These are phyloP conservation scores for Noturus placidus DNA, from an alignment of 2,113 vertebrate species.

Conservation along the genomic window DNA sequence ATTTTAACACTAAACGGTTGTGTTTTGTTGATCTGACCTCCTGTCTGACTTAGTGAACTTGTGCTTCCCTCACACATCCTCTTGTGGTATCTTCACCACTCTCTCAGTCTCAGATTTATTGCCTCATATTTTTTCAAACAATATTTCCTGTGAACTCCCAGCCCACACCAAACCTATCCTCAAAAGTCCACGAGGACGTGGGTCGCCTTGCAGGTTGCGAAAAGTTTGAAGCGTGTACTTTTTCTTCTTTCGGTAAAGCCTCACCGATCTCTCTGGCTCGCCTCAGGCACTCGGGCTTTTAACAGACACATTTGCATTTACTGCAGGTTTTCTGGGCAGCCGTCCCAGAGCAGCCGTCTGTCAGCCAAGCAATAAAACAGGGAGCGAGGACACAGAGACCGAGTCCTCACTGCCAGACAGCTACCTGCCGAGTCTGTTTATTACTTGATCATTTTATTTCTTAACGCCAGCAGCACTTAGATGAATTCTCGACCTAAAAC, in stretches of 20 bases:
- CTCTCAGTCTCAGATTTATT: constrained; percentile 4
- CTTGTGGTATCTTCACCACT: background rate
- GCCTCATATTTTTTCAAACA: constrained; percentile 13
- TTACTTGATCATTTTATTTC: constrained; percentile 46
- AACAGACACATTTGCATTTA: constrained; percentile 48
- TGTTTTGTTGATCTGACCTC: background rate
- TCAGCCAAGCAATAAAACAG: constrained; percentile 50
- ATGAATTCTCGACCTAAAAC: constrained; percentile 12
- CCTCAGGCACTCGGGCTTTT: constrained; percentile 25
- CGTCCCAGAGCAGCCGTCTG: constrained; percentile 42
- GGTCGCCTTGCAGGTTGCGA: background rate
- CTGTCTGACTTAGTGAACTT: background rate
- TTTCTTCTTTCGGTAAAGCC: background rate
- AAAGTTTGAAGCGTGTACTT: background rate
- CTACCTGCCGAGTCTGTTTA: constrained; percentile 6
- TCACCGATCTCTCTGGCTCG: constrained; percentile 10
- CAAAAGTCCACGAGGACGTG: background rate
- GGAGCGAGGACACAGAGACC: constrained; percentile 37
- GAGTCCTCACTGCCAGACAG: constrained; percentile 38
- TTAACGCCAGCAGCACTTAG: constrained; percentile 34
- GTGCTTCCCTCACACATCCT: background rate
- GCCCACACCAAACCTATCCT: background rate
- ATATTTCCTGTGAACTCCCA: background rate
- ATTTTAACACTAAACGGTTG: background rate
- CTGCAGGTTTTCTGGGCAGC: constrained; percentile 44